Conservation (phyloP, 2,797 vertebrate species). For the Valencia hispanica region DNA sequence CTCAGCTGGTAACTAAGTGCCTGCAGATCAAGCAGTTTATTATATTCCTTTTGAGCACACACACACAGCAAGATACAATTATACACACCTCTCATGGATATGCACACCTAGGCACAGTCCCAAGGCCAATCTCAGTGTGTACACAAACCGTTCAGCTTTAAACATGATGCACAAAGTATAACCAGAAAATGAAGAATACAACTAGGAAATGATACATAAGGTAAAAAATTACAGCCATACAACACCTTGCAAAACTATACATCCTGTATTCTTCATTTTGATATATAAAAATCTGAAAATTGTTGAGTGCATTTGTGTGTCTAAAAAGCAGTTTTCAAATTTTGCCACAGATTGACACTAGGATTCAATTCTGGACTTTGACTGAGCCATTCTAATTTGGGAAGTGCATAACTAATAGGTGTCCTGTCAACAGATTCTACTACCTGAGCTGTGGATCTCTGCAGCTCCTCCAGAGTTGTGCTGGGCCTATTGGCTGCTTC, state of each 20-base stretch:
- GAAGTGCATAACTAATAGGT: too few species aligned
- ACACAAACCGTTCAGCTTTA: constrained; percentile 43
- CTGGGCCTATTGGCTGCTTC: too few species aligned
- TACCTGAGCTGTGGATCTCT: not conserved
- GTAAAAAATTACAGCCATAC: not conserved
- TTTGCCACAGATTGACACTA: not conserved
- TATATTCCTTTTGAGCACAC: constrained; percentile 25
- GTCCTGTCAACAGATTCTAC: too few species aligned
- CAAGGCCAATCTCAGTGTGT: constrained; percentile 37
- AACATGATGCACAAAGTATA: constrained; percentile 1
- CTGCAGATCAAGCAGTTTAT: constrained; percentile 60
- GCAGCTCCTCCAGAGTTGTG: not conserved
- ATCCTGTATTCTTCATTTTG: not conserved
- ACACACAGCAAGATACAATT: constrained; percentile 19
- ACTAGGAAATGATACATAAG: not conserved
- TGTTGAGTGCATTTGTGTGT: not conserved
- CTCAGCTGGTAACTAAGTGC: constrained; percentile 48
- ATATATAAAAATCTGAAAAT: not conserved
- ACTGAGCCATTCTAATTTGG: not conserved
- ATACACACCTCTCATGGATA: constrained; percentile 14
- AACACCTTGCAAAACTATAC: not conserved
- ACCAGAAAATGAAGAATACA: not conserved
- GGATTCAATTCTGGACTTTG: not conserved
- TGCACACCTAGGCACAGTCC: constrained; percentile 4
- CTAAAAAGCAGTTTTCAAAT: not conserved